Base-by-base conservation (phyloP, 2,888 invertebrate genomes). In the Rhyacophila evoluta region DNA sequence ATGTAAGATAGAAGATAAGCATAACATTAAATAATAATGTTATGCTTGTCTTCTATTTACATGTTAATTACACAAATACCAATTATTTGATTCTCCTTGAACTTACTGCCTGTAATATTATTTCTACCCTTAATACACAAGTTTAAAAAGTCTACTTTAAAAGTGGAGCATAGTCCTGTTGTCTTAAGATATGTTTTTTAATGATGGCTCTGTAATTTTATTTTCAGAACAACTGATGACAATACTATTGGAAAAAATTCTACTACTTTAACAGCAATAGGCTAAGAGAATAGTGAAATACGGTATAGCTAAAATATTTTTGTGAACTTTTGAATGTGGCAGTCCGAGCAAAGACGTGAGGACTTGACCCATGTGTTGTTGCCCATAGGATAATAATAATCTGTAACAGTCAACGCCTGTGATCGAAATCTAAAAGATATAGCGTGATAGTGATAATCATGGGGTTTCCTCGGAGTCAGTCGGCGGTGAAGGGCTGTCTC, bases 171-270 rank as follows among this genome's bases (percentile, higher is more conserved):
- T n/a, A n/a, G n/a, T n/a, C n/a, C n/a, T n/a, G n/a, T n/a, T n/a
- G n/a, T n/a, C n/a, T n/a, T n/a, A n/a, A n/a, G n/a, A n/a, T n/a
- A n/a, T n/a, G n/a, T n/a, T n/a, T n/a, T n/a, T n/a, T n/a, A n/a
- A n/a, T n/a, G n/a, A n/a, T n/a, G n/a, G n/a, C n/a, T n/a, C n/a
- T n/a, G n/a, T n/a, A n/a, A n/a, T n/a, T n/a, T 36, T n/a, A 6
- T 70, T 81, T 81, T 69, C 80, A 82, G 82, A 37, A 77, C 81
- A 74, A 82, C 81, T 8, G 79, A 74, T 19, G 82, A 82, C 27
- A 78, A 78, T 25, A 41, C 77, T 36, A 37, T 74, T 15, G 80
- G 79, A 70, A 81, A 81, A 67, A 73, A 80, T 27, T 71, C 82
- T 10, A 55, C 55, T 55, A 80, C 80, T 15, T 70, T 81, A 55